Conservation (phyloP, 2,113 vertebrate species). For the Eubucco bourcierii region DNA sequence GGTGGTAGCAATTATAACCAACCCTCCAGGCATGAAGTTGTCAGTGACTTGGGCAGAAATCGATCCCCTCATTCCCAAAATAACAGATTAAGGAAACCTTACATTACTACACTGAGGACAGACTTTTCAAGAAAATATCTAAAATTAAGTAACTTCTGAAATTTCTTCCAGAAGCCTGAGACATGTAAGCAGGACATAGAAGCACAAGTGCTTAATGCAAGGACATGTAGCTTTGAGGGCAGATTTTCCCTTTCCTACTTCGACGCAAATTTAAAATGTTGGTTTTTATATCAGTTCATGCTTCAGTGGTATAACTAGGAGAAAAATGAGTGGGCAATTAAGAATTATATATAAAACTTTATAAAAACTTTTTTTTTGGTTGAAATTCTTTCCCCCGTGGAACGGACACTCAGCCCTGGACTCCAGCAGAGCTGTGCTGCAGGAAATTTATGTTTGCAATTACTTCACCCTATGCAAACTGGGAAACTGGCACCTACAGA, state of each 20-base stretch:
- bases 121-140: not conserved
- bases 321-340: not conserved
- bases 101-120: not conserved
- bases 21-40: not conserved
- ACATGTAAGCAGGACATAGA: not conserved
- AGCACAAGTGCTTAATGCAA: not conserved
- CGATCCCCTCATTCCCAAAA: accelerated
- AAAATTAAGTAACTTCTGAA: not conserved
- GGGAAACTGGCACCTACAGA: not conserved
- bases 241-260: not conserved
- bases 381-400: not conserved
- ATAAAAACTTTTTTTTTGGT: not conserved
- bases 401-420: not conserved
- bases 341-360: not conserved
- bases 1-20: not conserved
- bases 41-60: not conserved
- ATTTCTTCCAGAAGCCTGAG: not conserved
- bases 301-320: not conserved
- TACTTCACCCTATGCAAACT: not conserved
- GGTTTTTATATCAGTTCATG: not conserved
- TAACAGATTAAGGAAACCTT: not conserved
- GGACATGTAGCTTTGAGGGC: not conserved
- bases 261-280: not conserved
- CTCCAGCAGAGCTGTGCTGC: not conserved
- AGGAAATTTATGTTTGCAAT: accelerated